A percentile compares a stretch with the other conserved stretches of the same genome.
These are phyloP conservation scores for Catharus minimus DNA, from an alignment of 2,113 vertebrate species.

Conservation along the genomic window DNA sequence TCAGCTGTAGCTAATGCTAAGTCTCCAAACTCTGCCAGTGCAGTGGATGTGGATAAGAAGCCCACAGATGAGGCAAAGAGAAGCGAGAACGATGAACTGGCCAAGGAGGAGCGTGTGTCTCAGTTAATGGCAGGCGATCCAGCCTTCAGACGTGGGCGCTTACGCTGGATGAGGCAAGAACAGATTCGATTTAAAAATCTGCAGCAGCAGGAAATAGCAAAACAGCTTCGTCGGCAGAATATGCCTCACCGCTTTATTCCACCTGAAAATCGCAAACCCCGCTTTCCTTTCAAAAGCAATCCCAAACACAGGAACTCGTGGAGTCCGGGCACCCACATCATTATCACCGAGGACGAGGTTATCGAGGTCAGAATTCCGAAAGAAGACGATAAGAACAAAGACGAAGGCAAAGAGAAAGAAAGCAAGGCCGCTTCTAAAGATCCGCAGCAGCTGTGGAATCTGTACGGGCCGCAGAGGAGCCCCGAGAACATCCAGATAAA, in stretches of 20 bases:
- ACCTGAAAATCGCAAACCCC: slow-evolving; percentile 94
- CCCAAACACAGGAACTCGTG: slow-evolving; percentile 96
- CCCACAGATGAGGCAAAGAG: slow-evolving; percentile 37
- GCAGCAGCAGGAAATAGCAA: slow-evolving; percentile 95
- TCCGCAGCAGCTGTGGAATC: slow-evolving; percentile 71
- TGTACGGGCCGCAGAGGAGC: slow-evolving; percentile 70
- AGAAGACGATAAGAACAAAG: slow-evolving; percentile 85
- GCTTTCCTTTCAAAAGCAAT: slow-evolving; percentile 97
- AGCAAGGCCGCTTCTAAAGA: slow-evolving; percentile 67
- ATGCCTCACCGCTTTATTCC: slow-evolving; percentile 95
- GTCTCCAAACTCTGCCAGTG: slow-evolving; percentile 15
- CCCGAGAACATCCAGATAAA: slow-evolving; percentile 80
- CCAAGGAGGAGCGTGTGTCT: slow-evolving; percentile 76
- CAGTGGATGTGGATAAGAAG: slow-evolving; percentile 3
- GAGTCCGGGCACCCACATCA: slow-evolving; percentile 96
- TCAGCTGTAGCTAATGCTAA: slow-evolving; percentile 1
- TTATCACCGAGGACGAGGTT: slow-evolving; percentile 93
- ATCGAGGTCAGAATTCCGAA: slow-evolving; percentile 94
- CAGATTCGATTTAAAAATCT: slow-evolving; percentile 91
- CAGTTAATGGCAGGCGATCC: slow-evolving; percentile 82
- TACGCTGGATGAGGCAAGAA: slow-evolving; percentile 94
- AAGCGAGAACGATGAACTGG: slow-evolving; percentile 57
- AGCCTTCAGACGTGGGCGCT: slow-evolving; percentile 80
- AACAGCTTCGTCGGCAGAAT: slow-evolving; percentile 89
- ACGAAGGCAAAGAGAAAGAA: slow-evolving; percentile 62